Percentiles rank a stretch among this genome's conserved stretches.
These are phyloP conservation scores for Herminia tarsipennalis DNA, from an alignment of 2,888 invertebrate genomes.

Conservation along the genomic window DNA sequence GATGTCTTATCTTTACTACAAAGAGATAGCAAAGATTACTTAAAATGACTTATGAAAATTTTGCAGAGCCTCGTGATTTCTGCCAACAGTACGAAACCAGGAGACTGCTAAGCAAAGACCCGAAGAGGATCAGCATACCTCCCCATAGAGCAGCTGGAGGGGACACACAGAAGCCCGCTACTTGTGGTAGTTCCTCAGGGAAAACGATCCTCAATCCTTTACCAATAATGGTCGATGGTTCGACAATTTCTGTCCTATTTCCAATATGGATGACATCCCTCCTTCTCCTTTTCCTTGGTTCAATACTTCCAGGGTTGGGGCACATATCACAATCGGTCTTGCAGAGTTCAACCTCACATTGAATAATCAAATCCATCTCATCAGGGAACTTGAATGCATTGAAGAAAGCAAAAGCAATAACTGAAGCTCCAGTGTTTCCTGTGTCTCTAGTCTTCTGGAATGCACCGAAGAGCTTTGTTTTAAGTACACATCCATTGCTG, in stretches of 20 bases:
- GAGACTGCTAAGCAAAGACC: slow-evolving; percentile 84
- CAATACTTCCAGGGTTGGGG: slow-evolving; percentile 87
- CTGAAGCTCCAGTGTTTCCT: slow-evolving; percentile 89
- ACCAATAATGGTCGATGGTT: slow-evolving; percentile 87
- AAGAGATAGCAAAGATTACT: slow-evolving; percentile 17
- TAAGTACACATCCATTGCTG: slow-evolving; percentile 90
- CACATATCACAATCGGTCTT: slow-evolving; percentile 92
- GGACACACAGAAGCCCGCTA: slow-evolving; percentile 86
- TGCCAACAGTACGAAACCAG: slow-evolving; percentile 76
- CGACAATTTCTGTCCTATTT: slow-evolving; percentile 72
- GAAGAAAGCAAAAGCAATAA: slow-evolving; percentile 92
- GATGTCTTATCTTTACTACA: slow-evolving; percentile 17
- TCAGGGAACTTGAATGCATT: slow-evolving; percentile 94
- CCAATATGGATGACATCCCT: slow-evolving; percentile 76
- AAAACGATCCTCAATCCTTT: slow-evolving; percentile 89
- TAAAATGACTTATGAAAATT: slow-evolving; percentile 41
- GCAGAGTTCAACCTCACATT: slow-evolving; percentile 93
- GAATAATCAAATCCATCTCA: slow-evolving; percentile 92
- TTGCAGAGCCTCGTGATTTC: slow-evolving; percentile 64
- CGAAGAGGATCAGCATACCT: slow-evolving; percentile 85
- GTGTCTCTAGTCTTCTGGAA: slow-evolving; percentile 93
- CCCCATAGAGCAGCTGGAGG: slow-evolving; percentile 87
- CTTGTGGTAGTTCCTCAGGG: slow-evolving; percentile 87
- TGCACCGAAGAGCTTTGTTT: slow-evolving; percentile 92
- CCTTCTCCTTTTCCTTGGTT: slow-evolving; percentile 72